These are phyloP conservation scores for Rhabdophis nuchalis DNA, from an alignment of 2,797 vertebrate genomes.

Conservation along the genomic window DNA sequence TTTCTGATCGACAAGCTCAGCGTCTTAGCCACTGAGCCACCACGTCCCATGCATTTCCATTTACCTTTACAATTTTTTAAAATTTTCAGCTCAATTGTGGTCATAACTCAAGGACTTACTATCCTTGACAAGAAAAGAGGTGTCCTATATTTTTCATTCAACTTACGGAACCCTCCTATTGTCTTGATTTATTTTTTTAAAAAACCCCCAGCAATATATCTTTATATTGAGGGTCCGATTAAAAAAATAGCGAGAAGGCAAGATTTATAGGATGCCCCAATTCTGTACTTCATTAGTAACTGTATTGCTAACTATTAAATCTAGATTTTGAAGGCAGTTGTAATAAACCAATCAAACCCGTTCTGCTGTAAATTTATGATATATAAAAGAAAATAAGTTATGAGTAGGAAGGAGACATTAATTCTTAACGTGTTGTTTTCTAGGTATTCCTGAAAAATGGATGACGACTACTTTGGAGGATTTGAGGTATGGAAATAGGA, in stretches of 20 bases:
- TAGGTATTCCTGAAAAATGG: constrained; percentile 69
- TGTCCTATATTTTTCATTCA: not conserved
- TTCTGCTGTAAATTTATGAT: not conserved
- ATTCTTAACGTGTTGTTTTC: constrained; percentile 49
- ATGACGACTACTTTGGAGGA: constrained; percentile 80
- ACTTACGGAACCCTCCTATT: no score
- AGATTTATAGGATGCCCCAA: not conserved
- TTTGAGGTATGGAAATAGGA: constrained; percentile 73
- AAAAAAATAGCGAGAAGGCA: not conserved
- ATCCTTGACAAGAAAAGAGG: not conserved
- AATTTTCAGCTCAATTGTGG: no score
- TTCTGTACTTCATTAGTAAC: not conserved
- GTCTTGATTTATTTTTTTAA: not conserved
- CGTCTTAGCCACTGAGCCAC: no score
- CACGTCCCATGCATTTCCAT: not conserved
- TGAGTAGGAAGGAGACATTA: not conserved
- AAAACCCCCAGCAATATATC: not conserved
- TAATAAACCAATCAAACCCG: not conserved
- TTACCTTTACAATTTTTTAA: not conserved
- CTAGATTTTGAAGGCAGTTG: not conserved
- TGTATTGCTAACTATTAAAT: not conserved
- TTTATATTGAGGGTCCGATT: not conserved
- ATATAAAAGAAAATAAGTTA: not conserved
- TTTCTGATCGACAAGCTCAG: no score
- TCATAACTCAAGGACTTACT: no score